Percentiles rank a stretch among this genome's conserved stretches.
These are phyloP conservation scores for Neomonachus schauinslandi DNA, from an alignment of 2,113 vertebrate genomes.

Conservation along the genomic window DNA sequence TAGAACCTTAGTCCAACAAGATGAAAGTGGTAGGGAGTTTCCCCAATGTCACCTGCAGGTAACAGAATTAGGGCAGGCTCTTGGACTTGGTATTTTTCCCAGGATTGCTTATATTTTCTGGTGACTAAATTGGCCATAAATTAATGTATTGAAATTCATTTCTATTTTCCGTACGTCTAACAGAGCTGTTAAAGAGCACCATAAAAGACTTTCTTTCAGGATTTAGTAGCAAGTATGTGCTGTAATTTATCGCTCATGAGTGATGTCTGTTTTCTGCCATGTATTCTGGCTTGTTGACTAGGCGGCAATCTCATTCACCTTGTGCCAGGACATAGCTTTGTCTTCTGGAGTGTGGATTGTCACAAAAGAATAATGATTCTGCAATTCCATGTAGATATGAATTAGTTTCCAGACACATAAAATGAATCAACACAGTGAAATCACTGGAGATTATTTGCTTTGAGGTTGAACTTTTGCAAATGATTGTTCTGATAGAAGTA, in stretches of 20 bases:
- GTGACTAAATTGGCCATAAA: constrained; percentile 3
- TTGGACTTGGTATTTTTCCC: neutral
- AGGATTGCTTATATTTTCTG: neutral
- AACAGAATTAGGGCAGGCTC: neutral
- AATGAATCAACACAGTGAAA: neutral
- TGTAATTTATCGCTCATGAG: constrained; percentile 50
- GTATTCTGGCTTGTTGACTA: constrained; percentile 6
- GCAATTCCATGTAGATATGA: constrained; percentile 37
- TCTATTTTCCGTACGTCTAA: constrained; percentile 33
- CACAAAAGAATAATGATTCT: constrained; percentile 50
- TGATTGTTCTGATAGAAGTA: neutral
- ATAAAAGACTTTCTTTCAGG: constrained; percentile 19
- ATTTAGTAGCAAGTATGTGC: constrained; percentile 16
- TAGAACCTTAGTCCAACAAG: neutral
- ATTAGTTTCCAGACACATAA: constrained; percentile 45
- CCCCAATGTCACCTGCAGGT: neutral
- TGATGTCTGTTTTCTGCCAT: constrained; percentile 1
- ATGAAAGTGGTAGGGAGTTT: neutral
- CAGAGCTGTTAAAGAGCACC: constrained; percentile 12
- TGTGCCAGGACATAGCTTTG: constrained; percentile 23
- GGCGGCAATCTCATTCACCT: constrained; percentile 47
- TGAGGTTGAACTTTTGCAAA: constrained; percentile 47
- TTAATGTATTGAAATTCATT: constrained; percentile 12
- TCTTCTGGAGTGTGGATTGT: neutral
- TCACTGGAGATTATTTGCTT: neutral